phyloP scores from a whole-genome alignment of 2,113 vertebrate species.

The Phodopus roborovskii region DNA sequence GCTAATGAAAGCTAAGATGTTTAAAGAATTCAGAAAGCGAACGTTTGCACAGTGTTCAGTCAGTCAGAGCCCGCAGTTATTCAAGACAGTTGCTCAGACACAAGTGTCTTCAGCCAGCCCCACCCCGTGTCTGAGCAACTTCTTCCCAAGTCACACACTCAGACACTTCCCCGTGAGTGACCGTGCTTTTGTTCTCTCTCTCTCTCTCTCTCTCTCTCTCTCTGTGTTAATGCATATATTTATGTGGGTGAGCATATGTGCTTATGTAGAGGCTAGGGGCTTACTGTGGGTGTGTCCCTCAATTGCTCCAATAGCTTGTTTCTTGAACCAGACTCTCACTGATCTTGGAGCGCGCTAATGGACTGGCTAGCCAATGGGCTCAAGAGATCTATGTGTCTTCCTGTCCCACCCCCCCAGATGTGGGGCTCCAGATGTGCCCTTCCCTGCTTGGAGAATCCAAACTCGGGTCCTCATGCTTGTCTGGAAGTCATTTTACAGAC shows the following conservation, averaged over 20 bases:
- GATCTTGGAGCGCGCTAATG: background rate
- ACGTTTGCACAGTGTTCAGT: slow-evolving; percentile 33
- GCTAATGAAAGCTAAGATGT: slow-evolving; percentile 57
- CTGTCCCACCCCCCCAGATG: too few species aligned
- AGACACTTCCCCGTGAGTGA: too few species aligned
- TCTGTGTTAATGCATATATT: background rate
- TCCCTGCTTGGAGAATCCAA: background rate
- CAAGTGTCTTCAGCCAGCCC: slow-evolving; percentile 50
- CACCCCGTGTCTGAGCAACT: background rate
- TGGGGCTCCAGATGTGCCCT: background rate
- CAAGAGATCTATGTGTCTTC: background rate
- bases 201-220: too few species aligned
- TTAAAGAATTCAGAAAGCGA: slow-evolving; percentile 62
- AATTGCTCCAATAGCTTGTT: background rate
- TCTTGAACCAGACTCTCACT: background rate
- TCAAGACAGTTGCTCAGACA: slow-evolving; percentile 66
- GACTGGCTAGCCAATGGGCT: background rate
- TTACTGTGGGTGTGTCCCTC: background rate
- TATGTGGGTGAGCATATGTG: background rate
- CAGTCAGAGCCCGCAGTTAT: slow-evolving; percentile 60
- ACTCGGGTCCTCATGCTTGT: background rate
- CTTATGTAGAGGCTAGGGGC: background rate
- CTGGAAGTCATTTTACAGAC: background rate
- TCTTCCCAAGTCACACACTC: background rate
- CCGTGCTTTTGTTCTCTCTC: background rate